Evolutionary conservation across 1,140 invertebrate species (phyloP).

Genomic region (Sipha flava): DNA sequence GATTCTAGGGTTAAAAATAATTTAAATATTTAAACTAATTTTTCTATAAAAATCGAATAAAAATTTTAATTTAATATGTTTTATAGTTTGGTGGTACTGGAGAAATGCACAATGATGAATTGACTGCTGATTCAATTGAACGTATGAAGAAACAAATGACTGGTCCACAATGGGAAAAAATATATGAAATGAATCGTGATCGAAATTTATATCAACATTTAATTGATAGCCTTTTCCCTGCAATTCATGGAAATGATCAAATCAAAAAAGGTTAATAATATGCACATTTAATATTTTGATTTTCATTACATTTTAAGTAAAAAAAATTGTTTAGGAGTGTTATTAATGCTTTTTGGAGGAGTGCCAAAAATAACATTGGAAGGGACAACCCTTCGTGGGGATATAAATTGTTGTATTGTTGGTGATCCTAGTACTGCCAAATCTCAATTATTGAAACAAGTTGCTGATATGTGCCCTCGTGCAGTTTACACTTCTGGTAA

Average conservation of each 20-base stretch:
- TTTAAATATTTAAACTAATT: neutral
- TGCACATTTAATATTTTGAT: neutral
- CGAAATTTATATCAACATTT: conserved; percentile 88
- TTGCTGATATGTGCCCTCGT: conserved; percentile 89
- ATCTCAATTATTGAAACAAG: conserved; percentile 93
- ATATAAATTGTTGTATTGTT: conserved; percentile 96
- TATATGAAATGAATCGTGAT: conserved; percentile 95
- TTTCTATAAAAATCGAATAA: neutral
- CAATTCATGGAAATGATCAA: conserved; percentile 96
- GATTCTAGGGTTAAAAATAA: conserved; percentile 58
- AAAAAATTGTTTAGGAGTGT: conserved; percentile 53
- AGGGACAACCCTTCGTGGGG: conserved; percentile 80
- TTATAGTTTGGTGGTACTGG: conserved; percentile 63
- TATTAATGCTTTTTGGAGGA: conserved; percentile 96
- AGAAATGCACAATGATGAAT: conserved; percentile 79
- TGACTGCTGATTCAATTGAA: conserved; percentile 43
- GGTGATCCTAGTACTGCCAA: conserved; percentile 99
- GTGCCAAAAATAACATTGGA: conserved; percentile 92
- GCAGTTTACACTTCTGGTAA: conserved; percentile 98
- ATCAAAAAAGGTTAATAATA: conserved; percentile 71
- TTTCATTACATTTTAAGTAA: neutral
- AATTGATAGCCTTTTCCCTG: conserved; percentile 87
- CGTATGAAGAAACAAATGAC: conserved; percentile 86
- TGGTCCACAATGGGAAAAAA: conserved; percentile 87
- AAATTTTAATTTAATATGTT: neutral